Percentiles rank a stretch among this genome's conserved stretches.
phyloP scores from a whole-genome alignment of 1,140 invertebrate genomes.

The Papilio glaucus region DNA sequence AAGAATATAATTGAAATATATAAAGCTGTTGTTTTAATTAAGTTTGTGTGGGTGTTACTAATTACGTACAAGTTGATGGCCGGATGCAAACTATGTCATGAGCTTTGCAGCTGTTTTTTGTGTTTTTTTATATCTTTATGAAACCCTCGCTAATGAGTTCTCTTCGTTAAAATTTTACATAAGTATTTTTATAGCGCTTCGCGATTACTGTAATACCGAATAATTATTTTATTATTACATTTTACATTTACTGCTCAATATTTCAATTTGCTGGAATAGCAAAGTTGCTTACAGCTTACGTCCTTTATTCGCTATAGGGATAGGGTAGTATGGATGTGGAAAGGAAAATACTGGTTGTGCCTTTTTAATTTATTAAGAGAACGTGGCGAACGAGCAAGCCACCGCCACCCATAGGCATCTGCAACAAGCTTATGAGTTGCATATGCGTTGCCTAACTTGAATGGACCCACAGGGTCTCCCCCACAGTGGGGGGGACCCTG shows the following conservation, averaged over 20 bases:
- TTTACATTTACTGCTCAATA: neutral
- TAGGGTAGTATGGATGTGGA: too few relatives aligned
- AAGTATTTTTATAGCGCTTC: slow-evolving; percentile 31
- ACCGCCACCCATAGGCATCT: too few relatives aligned
- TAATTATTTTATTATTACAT: slow-evolving; percentile 18
- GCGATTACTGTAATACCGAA: slow-evolving; percentile 13
- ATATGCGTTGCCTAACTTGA: too few relatives aligned
- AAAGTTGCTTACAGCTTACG: neutral
- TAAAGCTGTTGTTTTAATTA: slow-evolving; percentile 33
- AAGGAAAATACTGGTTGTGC: too few relatives aligned
- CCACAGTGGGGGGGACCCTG: too few relatives aligned
- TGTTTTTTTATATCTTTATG: slow-evolving; percentile 33
- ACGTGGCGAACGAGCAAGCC: too few relatives aligned
- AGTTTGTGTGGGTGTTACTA: slow-evolving; percentile 37
- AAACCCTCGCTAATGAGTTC: slow-evolving; percentile 37
- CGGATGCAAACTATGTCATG: slow-evolving; percentile 37
- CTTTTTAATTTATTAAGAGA: too few relatives aligned
- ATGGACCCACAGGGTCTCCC: too few relatives aligned
- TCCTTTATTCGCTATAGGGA: neutral
- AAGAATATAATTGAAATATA: slow-evolving; percentile 37
- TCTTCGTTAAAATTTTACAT: slow-evolving; percentile 29
- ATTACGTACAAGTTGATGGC: slow-evolving; percentile 37
- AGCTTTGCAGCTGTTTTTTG: slow-evolving; percentile 45
- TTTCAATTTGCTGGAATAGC: neutral
- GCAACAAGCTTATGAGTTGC: too few relatives aligned